Conservation (phyloP, 2,888 invertebrate species). For the Amitus sp. region DNA sequence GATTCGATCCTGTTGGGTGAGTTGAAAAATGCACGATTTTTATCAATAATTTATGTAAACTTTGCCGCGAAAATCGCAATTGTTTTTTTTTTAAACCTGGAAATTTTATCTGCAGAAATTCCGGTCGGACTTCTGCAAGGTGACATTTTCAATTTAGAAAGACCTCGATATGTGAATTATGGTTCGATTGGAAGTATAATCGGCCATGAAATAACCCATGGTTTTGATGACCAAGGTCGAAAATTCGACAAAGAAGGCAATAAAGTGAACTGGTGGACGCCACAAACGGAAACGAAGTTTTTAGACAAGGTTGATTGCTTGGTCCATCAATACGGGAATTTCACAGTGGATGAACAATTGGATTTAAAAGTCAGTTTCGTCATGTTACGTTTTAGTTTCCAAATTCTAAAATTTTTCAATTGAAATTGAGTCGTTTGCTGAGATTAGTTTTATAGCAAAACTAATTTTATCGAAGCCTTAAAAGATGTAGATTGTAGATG, state of each 20-base stretch:
- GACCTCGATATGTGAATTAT: constrained; percentile 91
- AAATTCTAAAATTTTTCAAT: too few relatives aligned
- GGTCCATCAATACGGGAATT: constrained; percentile 93
- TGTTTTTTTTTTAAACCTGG: too few relatives aligned
- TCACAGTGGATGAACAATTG: constrained; percentile 81
- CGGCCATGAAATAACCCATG: constrained; percentile 92
- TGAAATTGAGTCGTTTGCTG: too few relatives aligned
- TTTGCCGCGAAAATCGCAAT: too few relatives aligned
- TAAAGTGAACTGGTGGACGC: constrained; percentile 92
- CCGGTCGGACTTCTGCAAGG: constrained; percentile 94
- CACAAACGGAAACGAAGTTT: constrained; percentile 83
- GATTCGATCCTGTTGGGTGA: constrained; percentile 60
- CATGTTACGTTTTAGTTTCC: too few relatives aligned
- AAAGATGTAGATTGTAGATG: too few relatives aligned
- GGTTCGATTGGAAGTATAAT: constrained; percentile 91
- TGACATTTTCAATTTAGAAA: constrained; percentile 86
- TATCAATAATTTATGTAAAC: too few relatives aligned
- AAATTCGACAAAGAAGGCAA: constrained; percentile 94
- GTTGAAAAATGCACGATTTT: constrained; percentile 24
- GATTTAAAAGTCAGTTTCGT: too few relatives aligned
- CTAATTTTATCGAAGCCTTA: too few relatives aligned
- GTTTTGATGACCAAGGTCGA: constrained; percentile 88
- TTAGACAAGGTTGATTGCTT: constrained; percentile 88
- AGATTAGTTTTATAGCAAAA: too few relatives aligned
- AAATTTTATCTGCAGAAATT: too few relatives aligned